Base-by-base conservation (phyloP, 2,888 invertebrate species). In the Pomacea canaliculata region DNA sequence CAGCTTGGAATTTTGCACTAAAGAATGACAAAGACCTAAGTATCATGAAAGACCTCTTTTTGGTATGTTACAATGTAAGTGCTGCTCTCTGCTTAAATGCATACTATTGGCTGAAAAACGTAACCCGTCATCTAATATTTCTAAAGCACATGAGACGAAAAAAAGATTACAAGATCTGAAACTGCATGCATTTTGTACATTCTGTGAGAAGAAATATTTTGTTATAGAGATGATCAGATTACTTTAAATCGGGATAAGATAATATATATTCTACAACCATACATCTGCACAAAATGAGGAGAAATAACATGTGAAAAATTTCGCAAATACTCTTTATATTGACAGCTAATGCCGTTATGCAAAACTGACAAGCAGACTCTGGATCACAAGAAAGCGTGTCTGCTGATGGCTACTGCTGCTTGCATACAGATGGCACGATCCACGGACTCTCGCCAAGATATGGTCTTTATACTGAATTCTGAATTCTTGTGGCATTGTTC, bases 1-100 rank as follows among this genome's bases (percentile, higher is more conserved):
- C 81, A 89, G 89, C 88, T 2, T 90, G 89, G 89, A 90, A 90
- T 75, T 71, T 89, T 72, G 89, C 87, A 2, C 73, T 90, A n/a
- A 83, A 88, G 71, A 85, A 85, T 80, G 85, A 86, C 49, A 85
- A 88, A 56, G 78, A 83, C 27, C 82, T 84, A 49, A 66, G 78
- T 37, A 80, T 81, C 46, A 85, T 89, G 86, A 86, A 85, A 73
- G 86, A 86, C 12, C 81, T 89, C 19, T 89, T 88, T 73, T 82
- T 77, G 23, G 79, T 89, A 5, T 89, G 88, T 80, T 83, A 79
- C 37, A 82, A 88, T 85, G 89, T 88, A 73, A 74, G 76, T 23
- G n/a, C 23, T 18, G 56, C 27, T n/a, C 49, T 46, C 46, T n/a
- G 49, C 56, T 62, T n/a, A 19, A 37, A 62, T 18, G 46, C 5